Conservation (phyloP, 2,113 vertebrate genomes). For the Tupaia tana region DNA sequence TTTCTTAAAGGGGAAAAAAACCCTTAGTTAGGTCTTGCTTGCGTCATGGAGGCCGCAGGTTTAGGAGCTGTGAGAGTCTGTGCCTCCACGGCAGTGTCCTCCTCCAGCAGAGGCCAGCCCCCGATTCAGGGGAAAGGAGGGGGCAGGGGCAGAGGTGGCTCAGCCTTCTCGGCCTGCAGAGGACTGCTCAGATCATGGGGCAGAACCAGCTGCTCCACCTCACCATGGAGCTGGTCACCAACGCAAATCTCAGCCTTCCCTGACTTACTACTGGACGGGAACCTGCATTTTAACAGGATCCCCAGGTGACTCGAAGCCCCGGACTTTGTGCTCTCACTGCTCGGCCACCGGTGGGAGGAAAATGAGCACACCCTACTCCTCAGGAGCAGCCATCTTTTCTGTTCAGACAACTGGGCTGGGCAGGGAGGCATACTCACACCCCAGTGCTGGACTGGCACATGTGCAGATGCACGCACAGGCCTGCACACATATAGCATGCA, state of each 20-base stretch:
- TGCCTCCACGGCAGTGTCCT: fast-evolving
- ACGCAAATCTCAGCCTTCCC: neutral
- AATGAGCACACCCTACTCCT: neutral
- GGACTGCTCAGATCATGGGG: neutral
- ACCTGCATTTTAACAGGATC: neutral
- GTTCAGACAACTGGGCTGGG: neutral
- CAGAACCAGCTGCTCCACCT: neutral
- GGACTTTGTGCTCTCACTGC: neutral
- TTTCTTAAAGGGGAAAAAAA: constrained; percentile 63
- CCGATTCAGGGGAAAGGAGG: neutral
- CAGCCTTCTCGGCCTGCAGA: neutral
- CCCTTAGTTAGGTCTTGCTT: neutral
- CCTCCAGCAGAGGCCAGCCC: neutral
- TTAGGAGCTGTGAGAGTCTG: neutral
- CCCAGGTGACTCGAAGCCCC: neutral
- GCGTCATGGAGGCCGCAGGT: neutral
- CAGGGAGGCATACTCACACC: neutral
- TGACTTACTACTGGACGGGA: neutral
- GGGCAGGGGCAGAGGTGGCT: neutral
- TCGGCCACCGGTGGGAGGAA: neutral
- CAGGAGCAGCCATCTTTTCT: neutral
- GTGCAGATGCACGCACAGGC: fast-evolving
- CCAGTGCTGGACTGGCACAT: neutral
- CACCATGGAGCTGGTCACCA: neutral
- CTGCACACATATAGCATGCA: fast-evolving